These are phyloP conservation scores for Hyperopisus bebe DNA, from an alignment of 2,113 vertebrate genomes.

Conservation along the genomic window DNA sequence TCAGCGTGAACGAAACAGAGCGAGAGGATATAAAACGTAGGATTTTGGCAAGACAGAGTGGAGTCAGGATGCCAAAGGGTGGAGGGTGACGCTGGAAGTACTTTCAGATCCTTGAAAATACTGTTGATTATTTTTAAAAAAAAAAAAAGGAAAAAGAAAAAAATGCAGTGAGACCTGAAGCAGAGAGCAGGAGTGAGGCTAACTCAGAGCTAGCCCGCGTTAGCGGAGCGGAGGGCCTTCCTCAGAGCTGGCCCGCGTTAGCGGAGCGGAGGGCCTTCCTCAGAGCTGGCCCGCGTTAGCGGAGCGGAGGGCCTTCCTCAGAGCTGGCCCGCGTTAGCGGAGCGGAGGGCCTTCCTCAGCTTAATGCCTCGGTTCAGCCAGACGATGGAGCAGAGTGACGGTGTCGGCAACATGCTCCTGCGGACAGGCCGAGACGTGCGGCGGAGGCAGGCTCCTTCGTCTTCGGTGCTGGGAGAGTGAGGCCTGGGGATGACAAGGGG, in stretches of 20 bases:
- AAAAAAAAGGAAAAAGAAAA: constrained; percentile 47
- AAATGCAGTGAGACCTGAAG: constrained; percentile 44
- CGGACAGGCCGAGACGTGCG: constrained; percentile 40
- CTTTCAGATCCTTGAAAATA: constrained; percentile 13
- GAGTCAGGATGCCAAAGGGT: not conserved
- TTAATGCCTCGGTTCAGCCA: constrained; percentile 81
- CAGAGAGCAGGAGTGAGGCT: not conserved
- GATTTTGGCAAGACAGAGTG: not conserved
- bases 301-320: constrained; percentile 64
- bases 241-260: constrained; percentile 65
- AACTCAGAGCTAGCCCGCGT: constrained; percentile 54
- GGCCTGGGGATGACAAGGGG: not conserved
- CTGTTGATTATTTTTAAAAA: constrained; percentile 28
- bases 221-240: constrained; percentile 57
- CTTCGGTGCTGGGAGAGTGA: not conserved
- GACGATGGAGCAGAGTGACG: constrained; percentile 75
- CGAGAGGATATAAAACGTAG: constrained; percentile 28
- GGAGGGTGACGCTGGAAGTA: not conserved
- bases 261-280: constrained; percentile 61
- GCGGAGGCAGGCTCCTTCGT: not conserved
- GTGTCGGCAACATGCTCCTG: constrained; percentile 78
- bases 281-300: constrained; percentile 60
- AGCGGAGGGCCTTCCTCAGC: constrained; percentile 61
- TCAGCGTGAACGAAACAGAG: constrained; percentile 29
- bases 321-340: constrained; percentile 4